These are phyloP conservation scores for Amblyjoppa proteus DNA, from an alignment of 2,888 invertebrate species.

Conservation along the genomic window DNA sequence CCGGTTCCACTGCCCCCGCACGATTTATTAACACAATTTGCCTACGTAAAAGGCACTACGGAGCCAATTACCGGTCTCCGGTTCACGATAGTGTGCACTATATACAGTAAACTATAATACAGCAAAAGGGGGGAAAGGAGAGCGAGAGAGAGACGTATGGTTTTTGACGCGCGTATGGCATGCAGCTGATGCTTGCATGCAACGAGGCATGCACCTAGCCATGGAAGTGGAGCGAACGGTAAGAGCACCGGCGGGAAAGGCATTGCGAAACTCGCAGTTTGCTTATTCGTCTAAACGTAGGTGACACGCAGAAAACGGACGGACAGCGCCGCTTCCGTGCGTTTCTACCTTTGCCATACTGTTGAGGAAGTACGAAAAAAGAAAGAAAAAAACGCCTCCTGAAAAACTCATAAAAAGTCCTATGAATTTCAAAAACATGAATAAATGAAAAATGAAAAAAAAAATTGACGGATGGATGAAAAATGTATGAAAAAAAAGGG, in stretches of 20 bases:
- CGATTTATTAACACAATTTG: slow-evolving; percentile 81
- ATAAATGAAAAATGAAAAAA: too few species aligned
- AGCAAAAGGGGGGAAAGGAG: slow-evolving; percentile 15
- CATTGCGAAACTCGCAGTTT: not conserved
- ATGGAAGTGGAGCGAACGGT: slow-evolving; percentile 27
- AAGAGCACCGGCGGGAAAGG: slow-evolving; percentile 33
- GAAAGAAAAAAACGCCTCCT: not conserved
- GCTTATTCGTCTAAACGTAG: not conserved
- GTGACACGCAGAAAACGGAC: not conserved
- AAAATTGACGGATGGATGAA: not conserved
- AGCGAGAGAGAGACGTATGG: slow-evolving; percentile 38
- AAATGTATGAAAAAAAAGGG: not conserved
- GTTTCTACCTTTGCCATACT: not conserved
- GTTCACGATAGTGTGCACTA: slow-evolving; percentile 62
- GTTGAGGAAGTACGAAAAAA: not conserved
- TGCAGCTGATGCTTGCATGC: slow-evolving; percentile 53
- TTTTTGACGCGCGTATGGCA: slow-evolving; percentile 63
- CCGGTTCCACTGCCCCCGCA: slow-evolving; percentile 63
- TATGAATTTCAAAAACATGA: too few species aligned
- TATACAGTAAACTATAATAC: slow-evolving; percentile 42
- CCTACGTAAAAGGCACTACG: slow-evolving; percentile 77
- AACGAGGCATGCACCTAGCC: slow-evolving; percentile 37
- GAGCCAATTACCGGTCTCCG: slow-evolving; percentile 75
- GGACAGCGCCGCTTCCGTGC: not conserved
- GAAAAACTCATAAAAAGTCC: not conserved